A percentile compares a stretch with the other conserved stretches of the same genome.
phyloP scores from a whole-genome alignment of 2,113 vertebrate species.

The Dasyurus viverrinus region DNA sequence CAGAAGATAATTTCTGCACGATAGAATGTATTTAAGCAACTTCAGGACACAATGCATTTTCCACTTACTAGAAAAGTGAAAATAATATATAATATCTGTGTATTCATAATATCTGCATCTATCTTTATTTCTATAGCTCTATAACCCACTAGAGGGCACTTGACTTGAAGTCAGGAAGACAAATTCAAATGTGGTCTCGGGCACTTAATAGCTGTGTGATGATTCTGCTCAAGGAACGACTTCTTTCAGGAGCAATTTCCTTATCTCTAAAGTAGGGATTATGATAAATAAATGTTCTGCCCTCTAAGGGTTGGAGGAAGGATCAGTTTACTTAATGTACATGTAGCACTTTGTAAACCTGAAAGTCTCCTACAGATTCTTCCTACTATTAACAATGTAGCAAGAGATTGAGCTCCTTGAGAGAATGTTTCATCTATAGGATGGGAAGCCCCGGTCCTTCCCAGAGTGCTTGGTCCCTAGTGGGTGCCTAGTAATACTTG shows the following conservation, averaged over 20 bases:
- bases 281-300: background rate
- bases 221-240: background rate
- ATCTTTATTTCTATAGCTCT: background rate
- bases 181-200: background rate
- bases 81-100: background rate
- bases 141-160: background rate
- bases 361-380: background rate
- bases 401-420: background rate
- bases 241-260: background rate
- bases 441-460: background rate
- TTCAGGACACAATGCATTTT: background rate
- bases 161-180: background rate
- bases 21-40: slow-evolving; percentile 14
- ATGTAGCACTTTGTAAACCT: background rate
- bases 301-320: background rate
- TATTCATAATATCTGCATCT: background rate
- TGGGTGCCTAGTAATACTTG: background rate
- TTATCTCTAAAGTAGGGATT: background rate
- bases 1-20: slow-evolving; percentile 33
- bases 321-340: background rate
- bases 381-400: background rate
- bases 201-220: background rate
- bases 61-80: background rate
- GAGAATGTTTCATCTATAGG: background rate
- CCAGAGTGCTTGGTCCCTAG: background rate